Conservation (phyloP, 2,113 vertebrate genomes). For the Sinosuthora webbiana region DNA sequence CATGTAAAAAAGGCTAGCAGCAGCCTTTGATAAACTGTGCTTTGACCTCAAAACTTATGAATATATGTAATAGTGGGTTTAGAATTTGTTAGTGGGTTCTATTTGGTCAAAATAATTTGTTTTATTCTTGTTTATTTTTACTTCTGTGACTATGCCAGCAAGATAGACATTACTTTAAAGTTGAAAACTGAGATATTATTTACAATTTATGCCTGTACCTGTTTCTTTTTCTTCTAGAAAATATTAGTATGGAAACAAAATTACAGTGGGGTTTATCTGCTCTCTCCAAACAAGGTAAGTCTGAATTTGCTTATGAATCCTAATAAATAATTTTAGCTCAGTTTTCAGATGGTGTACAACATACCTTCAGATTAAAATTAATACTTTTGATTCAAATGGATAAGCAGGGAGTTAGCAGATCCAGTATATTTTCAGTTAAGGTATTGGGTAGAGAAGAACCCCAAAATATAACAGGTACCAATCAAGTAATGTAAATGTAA, state of each 20-base stretch:
- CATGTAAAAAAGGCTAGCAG: neutral
- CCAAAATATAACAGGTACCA: neutral
- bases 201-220: neutral
- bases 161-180: neutral
- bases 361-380: neutral
- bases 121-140: neutral
- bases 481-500: neutral
- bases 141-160: neutral
- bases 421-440: neutral
- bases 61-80: neutral
- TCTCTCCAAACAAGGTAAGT: slow-evolving; percentile 74
- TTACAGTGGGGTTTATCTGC: slow-evolving; percentile 74
- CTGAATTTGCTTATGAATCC: neutral
- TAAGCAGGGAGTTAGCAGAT: neutral
- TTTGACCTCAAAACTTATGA: neutral
- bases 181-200: neutral
- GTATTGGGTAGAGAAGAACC: neutral
- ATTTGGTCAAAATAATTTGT: neutral
- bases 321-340: neutral
- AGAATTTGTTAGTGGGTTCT: neutral
- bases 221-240: slow-evolving; percentile 65
- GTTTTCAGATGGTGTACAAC: neutral
- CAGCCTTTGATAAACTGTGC: neutral
- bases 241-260: slow-evolving; percentile 48
- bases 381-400: neutral